Evolutionary conservation across 2,888 invertebrate genomes (phyloP).

Genomic region (Epiblema foenella): DNA sequence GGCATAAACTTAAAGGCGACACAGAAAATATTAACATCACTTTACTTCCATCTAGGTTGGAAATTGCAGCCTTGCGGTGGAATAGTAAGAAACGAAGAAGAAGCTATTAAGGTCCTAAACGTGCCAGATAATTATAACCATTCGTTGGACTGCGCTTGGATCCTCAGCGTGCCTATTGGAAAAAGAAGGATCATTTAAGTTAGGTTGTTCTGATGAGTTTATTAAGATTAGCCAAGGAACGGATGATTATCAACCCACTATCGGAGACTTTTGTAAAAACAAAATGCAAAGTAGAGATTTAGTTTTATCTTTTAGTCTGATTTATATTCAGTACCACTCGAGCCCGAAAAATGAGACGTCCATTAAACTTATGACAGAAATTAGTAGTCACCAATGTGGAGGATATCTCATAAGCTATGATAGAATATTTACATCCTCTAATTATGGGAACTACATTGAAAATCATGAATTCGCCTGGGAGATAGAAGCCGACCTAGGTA

Average conservation of each 20-base stretch:
- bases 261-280: conserved; percentile 87
- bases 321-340: conserved; percentile 90
- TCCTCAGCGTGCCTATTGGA: conserved; percentile 72
- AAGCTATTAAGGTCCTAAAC: conserved; percentile 59
- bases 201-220: conserved; percentile 69
- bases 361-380: conserved; percentile 61
- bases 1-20: conserved; percentile 60
- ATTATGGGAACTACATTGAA: conserved; percentile 88
- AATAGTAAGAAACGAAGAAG: conserved; percentile 62
- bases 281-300: conserved; percentile 74
- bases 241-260: conserved; percentile 78
- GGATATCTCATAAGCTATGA: conserved; percentile 82
- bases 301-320: conserved; percentile 75
- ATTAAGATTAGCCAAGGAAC: conserved; percentile 81
- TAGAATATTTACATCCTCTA: conserved; percentile 82
- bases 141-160: conserved; percentile 90
- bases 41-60: conserved; percentile 85
- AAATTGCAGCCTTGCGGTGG: conserved; percentile 89
- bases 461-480: conserved; percentile 93
- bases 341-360: conserved; percentile 62
- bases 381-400: conserved; percentile 87
- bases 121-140: conserved; percentile 72
- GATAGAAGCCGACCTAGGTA: conserved; percentile 86
- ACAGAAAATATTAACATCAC: conserved; percentile 52
- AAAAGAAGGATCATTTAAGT: conserved; percentile 63